Base-by-base conservation (phyloP, 2,888 invertebrate species). In the Acheta domesticus region DNA sequence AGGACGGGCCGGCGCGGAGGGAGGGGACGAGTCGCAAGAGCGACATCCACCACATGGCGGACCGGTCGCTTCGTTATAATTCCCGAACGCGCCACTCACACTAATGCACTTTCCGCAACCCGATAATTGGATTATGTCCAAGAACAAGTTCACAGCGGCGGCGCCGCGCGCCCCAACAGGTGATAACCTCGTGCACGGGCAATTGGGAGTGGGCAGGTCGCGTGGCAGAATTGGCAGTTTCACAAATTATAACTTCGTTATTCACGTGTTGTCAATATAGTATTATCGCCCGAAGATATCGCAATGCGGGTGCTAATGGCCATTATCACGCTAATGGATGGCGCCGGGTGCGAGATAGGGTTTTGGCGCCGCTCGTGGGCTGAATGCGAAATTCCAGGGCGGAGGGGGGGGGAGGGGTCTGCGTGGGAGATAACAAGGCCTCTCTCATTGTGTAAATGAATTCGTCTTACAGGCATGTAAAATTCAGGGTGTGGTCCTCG, bases 51-150 rank as follows among this genome's bases (percentile, higher is more conserved):
- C 36, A 36, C 36, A 36, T 36, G 36, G 36, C 36, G 8, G 36
- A 36, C 36, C 36, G 36, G 36, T 36, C 36, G 36, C 36, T 8
- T 8, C 36, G 36, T 8, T n/a, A 36, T 36, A 36, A 36, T 36
- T 36, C 36, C 36, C 36, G 36, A 36, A 36, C 36, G 36, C 36
- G 8, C 36, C 36, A 8, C 36, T 36, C 36, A 36, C 36, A 36
- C 36, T 36, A 36, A 36, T 36, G n/a, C 62, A 14, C 62, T 62
- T 62, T n/a, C 62, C n/a, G 16, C n/a, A 62, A 62, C n/a, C 62
- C 62, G 62, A 62, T 62, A 62, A 62, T 62, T 62, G 62, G 62
- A 62, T 62, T 62, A 62, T n/a, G 62, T 62, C 62, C 62, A 62
- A 62, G 62, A 62, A n/a, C 62, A 62, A 62, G 62, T 62, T 12